Evolutionary conservation across 2,888 invertebrate species (phyloP).

Genomic region (Chorisops tibialis): DNA sequence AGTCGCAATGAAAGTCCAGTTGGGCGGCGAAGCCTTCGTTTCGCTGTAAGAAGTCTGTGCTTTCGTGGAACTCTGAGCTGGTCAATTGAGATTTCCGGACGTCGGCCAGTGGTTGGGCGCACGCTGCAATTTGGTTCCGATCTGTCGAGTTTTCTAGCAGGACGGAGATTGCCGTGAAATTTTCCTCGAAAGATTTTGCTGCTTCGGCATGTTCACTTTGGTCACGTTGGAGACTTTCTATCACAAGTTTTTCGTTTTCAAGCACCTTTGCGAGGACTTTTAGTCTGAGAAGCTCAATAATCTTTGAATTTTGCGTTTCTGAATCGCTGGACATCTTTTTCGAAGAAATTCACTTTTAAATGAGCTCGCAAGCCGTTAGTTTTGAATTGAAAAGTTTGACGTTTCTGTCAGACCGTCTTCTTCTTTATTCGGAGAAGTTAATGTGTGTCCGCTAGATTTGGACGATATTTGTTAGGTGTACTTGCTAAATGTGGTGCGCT

Average conservation of each 20-base stretch:
- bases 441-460: too few relatives aligned
- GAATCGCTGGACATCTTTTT: too few relatives aligned
- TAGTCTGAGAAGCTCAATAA: background rate
- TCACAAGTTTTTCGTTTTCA: constrained; percentile 5
- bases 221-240: constrained; percentile 3
- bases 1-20: constrained; percentile 2
- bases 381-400: too few relatives aligned
- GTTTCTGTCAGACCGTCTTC: too few relatives aligned
- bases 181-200: background rate
- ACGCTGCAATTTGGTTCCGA: background rate
- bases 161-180: background rate
- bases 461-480: too few relatives aligned
- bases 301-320: background rate
- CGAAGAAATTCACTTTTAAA: too few relatives aligned
- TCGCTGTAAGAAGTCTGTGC: background rate
- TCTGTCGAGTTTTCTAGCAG: background rate
- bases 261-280: background rate
- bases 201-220: background rate
- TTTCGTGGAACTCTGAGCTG: background rate
- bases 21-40: constrained; percentile 6
- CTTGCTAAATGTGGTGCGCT: too few relatives aligned
- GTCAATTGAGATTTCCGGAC: background rate
- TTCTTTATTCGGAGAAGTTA: too few relatives aligned
- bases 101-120: background rate
- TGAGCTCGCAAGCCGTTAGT: too few relatives aligned